Evolutionary conservation across 2,888 invertebrate genomes (phyloP).

Genomic region (Gerosis bhagava): DNA sequence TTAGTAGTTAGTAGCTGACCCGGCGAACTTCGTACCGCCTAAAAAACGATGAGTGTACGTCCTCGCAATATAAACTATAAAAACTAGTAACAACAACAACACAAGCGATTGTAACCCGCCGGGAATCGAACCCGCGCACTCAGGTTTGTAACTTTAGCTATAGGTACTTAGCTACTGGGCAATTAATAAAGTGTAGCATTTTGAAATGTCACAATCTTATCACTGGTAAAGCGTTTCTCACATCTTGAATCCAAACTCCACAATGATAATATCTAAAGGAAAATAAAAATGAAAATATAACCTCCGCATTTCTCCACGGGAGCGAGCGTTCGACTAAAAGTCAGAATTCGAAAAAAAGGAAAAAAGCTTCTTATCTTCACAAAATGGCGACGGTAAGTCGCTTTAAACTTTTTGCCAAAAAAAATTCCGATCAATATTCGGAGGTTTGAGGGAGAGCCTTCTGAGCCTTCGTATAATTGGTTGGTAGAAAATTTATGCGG

Average conservation of each 20-base stretch:
- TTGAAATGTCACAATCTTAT: constrained; percentile 24
- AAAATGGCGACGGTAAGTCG: constrained; percentile 60
- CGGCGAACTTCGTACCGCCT: too few species aligned
- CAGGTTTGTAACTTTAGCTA: too few species aligned
- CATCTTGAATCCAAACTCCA: constrained; percentile 44
- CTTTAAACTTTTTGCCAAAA: constrained; percentile 58
- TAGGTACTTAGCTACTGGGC: too few species aligned
- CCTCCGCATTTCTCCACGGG: constrained; percentile 44
- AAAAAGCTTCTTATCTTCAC: constrained; percentile 61
- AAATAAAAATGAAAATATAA: constrained; percentile 33
- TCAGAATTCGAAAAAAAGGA: constrained; percentile 52
- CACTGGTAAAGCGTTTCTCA: constrained; percentile 27
- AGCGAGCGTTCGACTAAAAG: constrained; percentile 50
- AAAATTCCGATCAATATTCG: constrained; percentile 75
- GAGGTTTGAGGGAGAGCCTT: constrained; percentile 50
- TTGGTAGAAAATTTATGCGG: constrained; percentile 59
- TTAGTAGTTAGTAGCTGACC: too few species aligned
- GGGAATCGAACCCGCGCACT: too few species aligned
- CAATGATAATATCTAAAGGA: constrained; percentile 38
- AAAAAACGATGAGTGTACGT: too few species aligned
- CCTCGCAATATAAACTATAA: too few species aligned
- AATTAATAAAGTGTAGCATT: constrained; percentile 15
- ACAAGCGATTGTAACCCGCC: too few species aligned
- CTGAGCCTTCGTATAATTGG: constrained; percentile 64
- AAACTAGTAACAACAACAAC: too few species aligned